Evolutionary conservation across 35 echinoderm and acorn worm species (phyloP), one percentile per base, ranked within the genome.

Genomic region (Diadema setosum): DNA sequence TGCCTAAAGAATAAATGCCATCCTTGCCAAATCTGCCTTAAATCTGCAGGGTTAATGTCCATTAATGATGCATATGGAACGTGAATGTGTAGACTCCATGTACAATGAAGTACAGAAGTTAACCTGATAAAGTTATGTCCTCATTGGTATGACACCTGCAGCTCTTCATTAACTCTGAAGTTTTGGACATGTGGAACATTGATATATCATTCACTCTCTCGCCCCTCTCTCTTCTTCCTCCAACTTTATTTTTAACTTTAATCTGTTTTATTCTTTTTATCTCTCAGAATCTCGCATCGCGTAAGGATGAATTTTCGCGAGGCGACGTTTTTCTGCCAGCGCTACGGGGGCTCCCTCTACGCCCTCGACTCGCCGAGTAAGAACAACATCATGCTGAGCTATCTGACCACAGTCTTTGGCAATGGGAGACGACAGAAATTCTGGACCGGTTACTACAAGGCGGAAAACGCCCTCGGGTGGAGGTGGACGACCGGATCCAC

Each of bases 331-430:
- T 78, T 78, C n/a, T 78, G 73, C 40, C 24, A 24, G n/a, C 39
- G 73, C 3, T 78, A 78, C n/a, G 73, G 73, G 6, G 73, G 73
- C 15, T 42, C 35, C 40, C 73, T 78, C 35, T 78, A 78, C 73
- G 73, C 73, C 11, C 73, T 78, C 5, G 73, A 78, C 73, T 78
- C 73, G 24, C 73, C 73, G 20, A 39, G 40, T 16, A 78, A 78
- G 44, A 78, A 78, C 73, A 34, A 41, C 8, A 78, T 78, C 33
- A 78, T 78, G 73, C 73, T 78, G 21, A 78, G 73, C 35, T 78
- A 78, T 41, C 73, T 78, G 34, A 78, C 73, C 35, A 78, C 73
- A 2, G 40, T 78, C 8, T 78, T 78, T 78, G 73, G 73, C 18
- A 34, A 78, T 16, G 73, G 73, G 26, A 17, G 73, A 39, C 33